Evolutionary conservation across 2,797 vertebrate genomes (phyloP).

Genomic region (Xiphorhynchus erythropygius): DNA sequence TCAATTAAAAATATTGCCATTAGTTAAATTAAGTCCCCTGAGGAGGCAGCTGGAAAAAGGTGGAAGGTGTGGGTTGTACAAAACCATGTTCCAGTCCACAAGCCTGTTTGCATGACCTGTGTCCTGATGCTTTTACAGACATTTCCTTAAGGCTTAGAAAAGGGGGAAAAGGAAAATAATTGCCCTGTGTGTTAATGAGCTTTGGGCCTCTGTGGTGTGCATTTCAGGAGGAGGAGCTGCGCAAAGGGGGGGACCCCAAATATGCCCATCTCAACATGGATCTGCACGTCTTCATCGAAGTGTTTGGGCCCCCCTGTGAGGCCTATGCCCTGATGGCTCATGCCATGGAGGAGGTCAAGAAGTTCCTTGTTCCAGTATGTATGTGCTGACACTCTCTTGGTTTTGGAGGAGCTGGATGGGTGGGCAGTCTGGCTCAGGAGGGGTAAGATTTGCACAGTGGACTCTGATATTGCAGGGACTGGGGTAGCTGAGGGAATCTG

Average conservation of each 20-base stretch:
- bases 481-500: background rate
- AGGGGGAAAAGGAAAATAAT: background rate
- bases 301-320: slow-evolving; percentile 93
- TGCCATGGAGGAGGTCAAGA: slow-evolving; percentile 98
- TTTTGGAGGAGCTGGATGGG: background rate
- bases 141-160: background rate
- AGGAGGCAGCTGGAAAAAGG: background rate
- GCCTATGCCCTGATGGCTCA: slow-evolving; percentile 96
- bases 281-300: slow-evolving; percentile 95
- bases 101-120: background rate
- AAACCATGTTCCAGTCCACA: background rate
- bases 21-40: background rate
- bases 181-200: background rate
- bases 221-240: slow-evolving; percentile 90
- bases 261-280: slow-evolving; percentile 96
- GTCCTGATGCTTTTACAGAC: background rate
- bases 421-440: background rate
- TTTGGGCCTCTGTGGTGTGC: background rate
- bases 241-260: slow-evolving; percentile 93
- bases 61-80: background rate
- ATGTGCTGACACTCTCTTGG: background rate
- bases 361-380: slow-evolving; percentile 94
- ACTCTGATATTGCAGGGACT: background rate
- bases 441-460: background rate
- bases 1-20: background rate